Base-by-base conservation (phyloP, 2,888 invertebrate species). In the Ectobius pallidus region DNA sequence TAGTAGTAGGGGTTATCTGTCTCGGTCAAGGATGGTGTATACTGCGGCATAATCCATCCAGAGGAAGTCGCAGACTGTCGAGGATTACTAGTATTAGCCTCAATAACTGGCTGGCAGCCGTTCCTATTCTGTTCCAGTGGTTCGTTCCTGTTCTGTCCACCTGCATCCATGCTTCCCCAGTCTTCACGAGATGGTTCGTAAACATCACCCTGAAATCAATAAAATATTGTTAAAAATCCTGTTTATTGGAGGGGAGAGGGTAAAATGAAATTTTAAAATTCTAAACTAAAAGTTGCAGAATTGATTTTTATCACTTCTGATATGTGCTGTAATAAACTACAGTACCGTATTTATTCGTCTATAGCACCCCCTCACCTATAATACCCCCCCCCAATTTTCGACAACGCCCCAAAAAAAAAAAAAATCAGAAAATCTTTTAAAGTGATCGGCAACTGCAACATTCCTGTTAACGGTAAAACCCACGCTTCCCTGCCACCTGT, bases 1-100 rank as follows among this genome's bases (percentile, higher is more conserved):
- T 91, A 95, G 82, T 95, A 96, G 82, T 92, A 92, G 32, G 91
- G 94, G 86, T 96, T 96, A 79, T 94, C 90, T 70, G 86, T 83
- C 74, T 91, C 90, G 80, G 84, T 89, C 69, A 96, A 85, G 79
- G 93, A 93, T 20, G 96, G 95, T 78, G 88, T 88, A 81, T 94
- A 94, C 32, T 79, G 80, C 65, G 78, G 80, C 14, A 75, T 55
- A 32, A 72, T 62, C 22, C 49, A 73, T 67, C 74, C 75, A 74
- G n/a, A n/a, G n/a, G n/a, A n/a, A n/a, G n/a, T n/a, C 30, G 32
- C 34, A 25, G 20, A 25, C 14, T 7, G 52, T 22, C n/a, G 32
- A 58, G 58, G n/a, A 58, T n/a, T 58, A 6, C 32, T n/a, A 4
- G 30, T 16, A 58, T 4, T n/a, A 49, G 39, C n/a, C 18, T 70